Conservation (phyloP, 2,888 invertebrate genomes). For the Psylliodes chrysocephalus region DNA sequence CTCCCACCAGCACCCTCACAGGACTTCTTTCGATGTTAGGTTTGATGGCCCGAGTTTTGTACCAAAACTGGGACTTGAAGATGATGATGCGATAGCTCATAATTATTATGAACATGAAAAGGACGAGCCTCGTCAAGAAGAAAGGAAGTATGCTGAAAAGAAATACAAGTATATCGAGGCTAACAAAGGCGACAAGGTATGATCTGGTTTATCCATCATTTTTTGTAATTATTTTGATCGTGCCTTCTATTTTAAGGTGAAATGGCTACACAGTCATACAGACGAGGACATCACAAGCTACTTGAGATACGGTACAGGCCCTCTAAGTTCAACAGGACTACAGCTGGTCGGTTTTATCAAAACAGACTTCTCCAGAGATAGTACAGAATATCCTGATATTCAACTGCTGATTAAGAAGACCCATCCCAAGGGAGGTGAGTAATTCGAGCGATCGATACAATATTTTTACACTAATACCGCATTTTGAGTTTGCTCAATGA, state of each 20-base stretch:
- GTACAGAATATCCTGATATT: constrained; percentile 55
- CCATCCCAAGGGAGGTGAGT: constrained; percentile 41
- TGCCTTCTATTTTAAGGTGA: constrained; percentile 2
- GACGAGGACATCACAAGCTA: constrained; percentile 55
- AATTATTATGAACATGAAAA: neutral
- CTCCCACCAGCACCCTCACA: neutral
- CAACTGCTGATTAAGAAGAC: constrained; percentile 54
- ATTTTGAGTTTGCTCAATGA: too few relatives aligned
- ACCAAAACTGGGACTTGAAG: neutral
- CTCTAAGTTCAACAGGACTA: constrained; percentile 51
- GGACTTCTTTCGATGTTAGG: neutral
- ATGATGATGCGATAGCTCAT: constrained; percentile 6
- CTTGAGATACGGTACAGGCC: constrained; percentile 57
- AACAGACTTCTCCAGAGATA: constrained; percentile 55
- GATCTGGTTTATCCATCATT: too few relatives aligned
- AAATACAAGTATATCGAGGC: neutral
- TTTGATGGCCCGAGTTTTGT: constrained; percentile 1
- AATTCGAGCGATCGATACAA: too few relatives aligned
- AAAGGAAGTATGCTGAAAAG: neutral
- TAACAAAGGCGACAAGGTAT: neutral
- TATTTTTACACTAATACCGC: too few relatives aligned
- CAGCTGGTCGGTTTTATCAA: constrained; percentile 57
- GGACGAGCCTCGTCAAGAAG: neutral
- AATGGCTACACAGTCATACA: constrained; percentile 16
- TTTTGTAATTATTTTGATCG: neutral